Percentiles rank a stretch among this genome's conserved stretches.
Evolutionary conservation across 2,797 vertebrate species (phyloP).

Genomic region (Sebastes iracundus): DNA sequence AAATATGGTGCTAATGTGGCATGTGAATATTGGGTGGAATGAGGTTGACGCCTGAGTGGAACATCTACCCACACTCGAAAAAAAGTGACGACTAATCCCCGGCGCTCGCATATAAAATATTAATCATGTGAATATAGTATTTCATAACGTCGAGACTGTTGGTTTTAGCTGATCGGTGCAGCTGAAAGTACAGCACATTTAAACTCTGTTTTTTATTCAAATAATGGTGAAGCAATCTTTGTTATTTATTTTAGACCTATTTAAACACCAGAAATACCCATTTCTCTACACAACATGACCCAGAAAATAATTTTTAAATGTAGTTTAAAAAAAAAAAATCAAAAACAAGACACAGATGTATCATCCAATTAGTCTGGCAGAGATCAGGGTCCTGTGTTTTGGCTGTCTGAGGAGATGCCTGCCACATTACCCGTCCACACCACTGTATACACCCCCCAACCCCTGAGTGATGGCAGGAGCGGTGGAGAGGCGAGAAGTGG

Average conservation of each 20-base stretch:
- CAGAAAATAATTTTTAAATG: conserved; percentile 9
- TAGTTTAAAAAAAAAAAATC: background rate
- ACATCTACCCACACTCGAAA: conserved; percentile 51
- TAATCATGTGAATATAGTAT: background rate
- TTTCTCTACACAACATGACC: background rate
- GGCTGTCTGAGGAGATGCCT: conserved; percentile 30
- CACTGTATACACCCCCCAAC: background rate
- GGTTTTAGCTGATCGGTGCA: background rate
- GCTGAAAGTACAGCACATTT: background rate
- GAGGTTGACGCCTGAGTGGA: conserved; percentile 66
- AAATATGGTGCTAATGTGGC: conserved; percentile 71
- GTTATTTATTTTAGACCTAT: background rate
- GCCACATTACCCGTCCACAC: conserved; percentile 2
- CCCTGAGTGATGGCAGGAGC: conserved; percentile 41
- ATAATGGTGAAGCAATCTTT: background rate
- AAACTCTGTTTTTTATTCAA: background rate
- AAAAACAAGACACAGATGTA: conserved; percentile 23
- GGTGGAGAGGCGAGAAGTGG: conserved; percentile 50
- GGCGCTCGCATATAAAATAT: background rate
- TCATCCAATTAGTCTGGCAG: conserved; percentile 41
- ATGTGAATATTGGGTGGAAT: conserved; percentile 54
- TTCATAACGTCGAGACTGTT: background rate
- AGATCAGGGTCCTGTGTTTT: conserved; percentile 31
- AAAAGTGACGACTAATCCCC: conserved; percentile 1
- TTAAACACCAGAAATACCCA: background rate